Conservation (phyloP, 2,113 vertebrate genomes). For the Albula glossodonta region DNA sequence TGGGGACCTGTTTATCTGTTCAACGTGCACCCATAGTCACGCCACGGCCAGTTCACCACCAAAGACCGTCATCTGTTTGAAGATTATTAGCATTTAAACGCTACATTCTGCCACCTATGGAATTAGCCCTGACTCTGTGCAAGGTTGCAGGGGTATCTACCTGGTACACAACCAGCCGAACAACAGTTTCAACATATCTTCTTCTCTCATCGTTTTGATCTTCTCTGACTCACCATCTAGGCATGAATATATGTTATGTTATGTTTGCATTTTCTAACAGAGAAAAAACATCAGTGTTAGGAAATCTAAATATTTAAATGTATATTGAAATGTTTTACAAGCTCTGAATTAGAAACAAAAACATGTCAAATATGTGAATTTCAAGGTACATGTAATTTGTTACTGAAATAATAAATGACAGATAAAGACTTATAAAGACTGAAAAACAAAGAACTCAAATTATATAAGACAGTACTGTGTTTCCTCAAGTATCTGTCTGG, state of each 20-base stretch:
- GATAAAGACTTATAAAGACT: not conserved
- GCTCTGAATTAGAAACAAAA: not conserved
- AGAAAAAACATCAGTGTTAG: too few species aligned
- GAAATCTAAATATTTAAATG: too few species aligned
- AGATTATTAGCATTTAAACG: not conserved
- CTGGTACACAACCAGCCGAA: not conserved
- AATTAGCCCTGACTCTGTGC: not conserved
- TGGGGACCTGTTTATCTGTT: slow-evolving; percentile 26
- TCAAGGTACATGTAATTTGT: not conserved
- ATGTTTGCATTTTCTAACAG: not conserved
- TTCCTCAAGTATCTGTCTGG: not conserved
- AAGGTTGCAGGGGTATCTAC: slow-evolving; percentile 4
- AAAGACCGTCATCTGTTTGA: not conserved
- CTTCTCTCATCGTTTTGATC: slow-evolving; percentile 7
- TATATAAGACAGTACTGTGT: not conserved
- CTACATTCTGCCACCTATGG: not conserved
- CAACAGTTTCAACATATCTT: not conserved
- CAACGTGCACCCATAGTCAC: slow-evolving; percentile 4
- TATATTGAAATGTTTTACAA: not conserved
- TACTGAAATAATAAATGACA: not conserved
- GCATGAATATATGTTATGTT: slow-evolving; percentile 2
- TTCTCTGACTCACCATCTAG: slow-evolving; percentile 13
- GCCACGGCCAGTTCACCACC: not conserved
- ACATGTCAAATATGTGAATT: not conserved
- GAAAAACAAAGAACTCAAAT: not conserved